Conservation (phyloP, 1,140 invertebrate species). For the Grapholita molesta region DNA sequence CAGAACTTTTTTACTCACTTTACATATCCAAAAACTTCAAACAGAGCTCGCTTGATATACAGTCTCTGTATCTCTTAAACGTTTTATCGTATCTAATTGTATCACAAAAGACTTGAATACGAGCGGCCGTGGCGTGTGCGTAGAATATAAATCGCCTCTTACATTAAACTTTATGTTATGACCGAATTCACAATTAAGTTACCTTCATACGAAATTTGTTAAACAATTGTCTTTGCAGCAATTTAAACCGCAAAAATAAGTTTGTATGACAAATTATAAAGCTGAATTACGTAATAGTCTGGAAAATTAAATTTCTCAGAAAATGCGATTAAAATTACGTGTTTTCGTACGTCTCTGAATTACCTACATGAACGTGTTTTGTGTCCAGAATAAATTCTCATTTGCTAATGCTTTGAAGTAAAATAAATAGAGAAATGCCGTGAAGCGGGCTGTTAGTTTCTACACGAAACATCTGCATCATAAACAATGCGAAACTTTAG, state of each 20-base stretch:
- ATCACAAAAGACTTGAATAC: constrained; percentile 10
- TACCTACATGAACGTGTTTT: background rate
- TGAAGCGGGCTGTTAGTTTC: too few species aligned
- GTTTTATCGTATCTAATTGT: constrained; percentile 17
- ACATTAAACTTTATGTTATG: background rate
- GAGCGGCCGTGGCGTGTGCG: background rate
- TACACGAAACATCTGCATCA: too few species aligned
- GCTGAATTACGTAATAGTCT: background rate
- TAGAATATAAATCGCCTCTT: background rate
- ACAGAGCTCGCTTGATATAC: background rate
- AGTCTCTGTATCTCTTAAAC: background rate
- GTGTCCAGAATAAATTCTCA: background rate
- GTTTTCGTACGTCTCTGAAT: background rate
- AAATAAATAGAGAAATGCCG: too few species aligned
- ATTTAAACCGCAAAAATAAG: background rate
- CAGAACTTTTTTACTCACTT: too few species aligned
- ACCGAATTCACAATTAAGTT: background rate
- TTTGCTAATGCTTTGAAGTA: too few species aligned
- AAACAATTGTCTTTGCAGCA: background rate
- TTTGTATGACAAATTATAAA: background rate
- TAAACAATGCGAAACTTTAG: too few species aligned
- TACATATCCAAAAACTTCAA: background rate
- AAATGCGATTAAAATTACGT: background rate
- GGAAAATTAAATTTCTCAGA: background rate
- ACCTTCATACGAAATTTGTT: background rate